These are phyloP conservation scores for Drosophila ogumai DNA, from an alignment of 1,140 invertebrate genomes.

Conservation along the genomic window DNA sequence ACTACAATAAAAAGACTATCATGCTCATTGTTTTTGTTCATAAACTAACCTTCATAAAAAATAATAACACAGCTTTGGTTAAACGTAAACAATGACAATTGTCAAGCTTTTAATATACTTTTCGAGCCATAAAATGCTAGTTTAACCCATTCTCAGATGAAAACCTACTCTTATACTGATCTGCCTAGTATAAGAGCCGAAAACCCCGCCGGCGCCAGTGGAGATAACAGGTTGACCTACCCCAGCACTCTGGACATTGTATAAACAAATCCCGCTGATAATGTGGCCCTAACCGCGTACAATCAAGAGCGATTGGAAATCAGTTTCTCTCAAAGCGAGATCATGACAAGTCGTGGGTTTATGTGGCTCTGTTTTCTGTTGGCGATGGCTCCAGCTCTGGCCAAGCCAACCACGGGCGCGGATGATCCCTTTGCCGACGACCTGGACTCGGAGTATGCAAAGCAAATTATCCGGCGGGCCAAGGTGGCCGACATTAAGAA, in stretches of 20 bases:
- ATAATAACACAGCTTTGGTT: background rate
- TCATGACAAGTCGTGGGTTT: constrained; percentile 42
- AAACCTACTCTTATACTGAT: constrained; percentile 11
- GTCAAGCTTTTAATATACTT: background rate
- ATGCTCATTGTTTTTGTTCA: background rate
- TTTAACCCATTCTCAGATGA: background rate
- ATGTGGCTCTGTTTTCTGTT: constrained; percentile 15
- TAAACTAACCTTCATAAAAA: background rate
- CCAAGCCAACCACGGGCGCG: constrained; percentile 9
- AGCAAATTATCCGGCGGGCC: constrained; percentile 49
- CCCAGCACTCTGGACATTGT: constrained; percentile 17
- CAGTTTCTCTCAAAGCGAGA: constrained; percentile 47
- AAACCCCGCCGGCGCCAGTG: constrained; percentile 12
- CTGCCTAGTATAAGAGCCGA: constrained; percentile 39
- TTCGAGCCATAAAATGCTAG: background rate
- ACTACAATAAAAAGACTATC: background rate
- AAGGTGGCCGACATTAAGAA: constrained; percentile 69
- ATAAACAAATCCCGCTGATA: constrained; percentile 51
- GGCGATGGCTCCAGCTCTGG: background rate
- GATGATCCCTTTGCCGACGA: constrained; percentile 35
- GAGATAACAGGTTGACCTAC: constrained; percentile 60
- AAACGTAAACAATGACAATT: background rate
- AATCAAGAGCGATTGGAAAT: constrained; percentile 10
- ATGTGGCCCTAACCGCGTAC: constrained; percentile 6
- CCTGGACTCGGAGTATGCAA: constrained; percentile 52